Evolutionary conservation across 2,888 invertebrate species (phyloP).

Genomic region (Artemia sinica): DNA sequence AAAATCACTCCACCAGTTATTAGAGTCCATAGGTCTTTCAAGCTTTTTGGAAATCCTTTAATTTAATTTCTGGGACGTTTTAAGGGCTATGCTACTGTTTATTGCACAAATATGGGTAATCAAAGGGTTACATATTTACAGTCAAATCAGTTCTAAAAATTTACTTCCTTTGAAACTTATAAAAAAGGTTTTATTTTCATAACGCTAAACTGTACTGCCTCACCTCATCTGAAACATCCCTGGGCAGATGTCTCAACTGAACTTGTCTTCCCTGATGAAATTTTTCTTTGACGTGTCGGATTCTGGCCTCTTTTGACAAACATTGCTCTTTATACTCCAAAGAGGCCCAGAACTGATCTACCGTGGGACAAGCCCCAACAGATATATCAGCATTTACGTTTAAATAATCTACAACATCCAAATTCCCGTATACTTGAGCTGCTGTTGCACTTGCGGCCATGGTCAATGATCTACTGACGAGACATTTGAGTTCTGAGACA

Average conservation of each 20-base stretch:
- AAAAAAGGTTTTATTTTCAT: slow-evolving; percentile 13
- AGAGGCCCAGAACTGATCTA: slow-evolving; percentile 8
- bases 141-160: too few species aligned
- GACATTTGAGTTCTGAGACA: not conserved
- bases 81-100: too few species aligned
- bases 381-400: not conserved
- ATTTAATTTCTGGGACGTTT: too few species aligned
- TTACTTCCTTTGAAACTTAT: too few species aligned
- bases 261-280: slow-evolving; percentile 33
- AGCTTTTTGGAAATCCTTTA: not conserved
- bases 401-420: not conserved
- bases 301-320: slow-evolving; percentile 1
- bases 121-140: not conserved
- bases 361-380: slow-evolving; percentile 1
- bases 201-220: slow-evolving; percentile 21
- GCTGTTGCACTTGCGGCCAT: slow-evolving; percentile 9
- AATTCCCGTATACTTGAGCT: not conserved
- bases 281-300: not conserved
- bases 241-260: slow-evolving; percentile 33
- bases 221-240: slow-evolving; percentile 34
- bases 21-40: slow-evolving; percentile 16
- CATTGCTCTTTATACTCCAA: not conserved
- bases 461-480: slow-evolving; percentile 11
- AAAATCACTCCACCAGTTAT: slow-evolving; percentile 13
- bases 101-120: too few species aligned